These are phyloP conservation scores for Eulithis prunata DNA, from an alignment of 2,888 invertebrate species.

Conservation along the genomic window DNA sequence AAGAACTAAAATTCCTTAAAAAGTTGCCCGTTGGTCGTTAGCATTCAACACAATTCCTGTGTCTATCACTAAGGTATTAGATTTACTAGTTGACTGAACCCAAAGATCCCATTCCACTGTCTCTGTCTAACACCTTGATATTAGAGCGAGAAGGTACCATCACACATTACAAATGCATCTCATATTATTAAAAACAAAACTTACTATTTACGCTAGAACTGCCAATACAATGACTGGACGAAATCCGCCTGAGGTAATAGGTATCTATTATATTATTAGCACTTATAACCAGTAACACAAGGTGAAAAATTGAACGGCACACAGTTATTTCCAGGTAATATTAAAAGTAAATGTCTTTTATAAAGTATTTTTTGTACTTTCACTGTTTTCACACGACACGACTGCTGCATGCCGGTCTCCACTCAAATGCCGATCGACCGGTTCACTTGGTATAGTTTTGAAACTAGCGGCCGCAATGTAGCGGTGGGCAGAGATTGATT, in stretches of 20 bases:
- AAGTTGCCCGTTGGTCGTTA: constrained; percentile 20
- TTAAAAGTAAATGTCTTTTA: neutral
- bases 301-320: constrained; percentile 5
- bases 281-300: constrained; percentile 6
- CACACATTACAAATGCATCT: too few relatives aligned
- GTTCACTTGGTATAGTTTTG: neutral
- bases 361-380: constrained; percentile 29
- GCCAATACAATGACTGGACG: constrained; percentile 4
- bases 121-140: constrained; percentile 7
- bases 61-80: constrained; percentile 1
- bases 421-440: constrained; percentile 12
- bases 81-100: neutral
- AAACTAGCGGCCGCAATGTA: neutral
- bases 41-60: constrained; percentile 25
- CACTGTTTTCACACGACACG: constrained; percentile 30
- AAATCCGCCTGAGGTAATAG: neutral
- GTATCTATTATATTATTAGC: neutral
- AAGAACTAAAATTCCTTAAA: neutral
- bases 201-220: neutral
- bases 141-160: constrained; percentile 1
- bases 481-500: neutral
- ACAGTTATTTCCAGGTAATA: neutral
- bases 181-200: neutral
- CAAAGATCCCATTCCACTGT: neutral
- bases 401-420: constrained; percentile 13